Base-by-base conservation (phyloP, 2,888 invertebrate species). In the Lysandra bellargus region DNA sequence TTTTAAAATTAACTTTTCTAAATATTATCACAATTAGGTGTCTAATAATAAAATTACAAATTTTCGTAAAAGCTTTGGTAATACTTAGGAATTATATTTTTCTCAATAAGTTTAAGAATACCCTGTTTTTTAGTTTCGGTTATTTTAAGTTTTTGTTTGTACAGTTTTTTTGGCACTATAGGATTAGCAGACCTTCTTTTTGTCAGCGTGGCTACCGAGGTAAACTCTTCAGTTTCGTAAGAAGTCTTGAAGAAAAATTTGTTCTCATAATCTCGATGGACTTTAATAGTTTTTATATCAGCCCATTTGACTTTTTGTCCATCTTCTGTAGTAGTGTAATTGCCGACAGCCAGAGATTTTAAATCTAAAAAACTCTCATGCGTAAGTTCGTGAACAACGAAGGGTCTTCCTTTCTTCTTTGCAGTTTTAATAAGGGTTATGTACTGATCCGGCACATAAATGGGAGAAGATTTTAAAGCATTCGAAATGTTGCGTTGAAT, bases 81-180 rank as follows among this genome's bases (percentile, higher is more conserved):
- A 81, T 80, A 82, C 37, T 80, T 82, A 53, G 82, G 81, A 9
- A 82, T 80, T 40, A 81, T 75, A 80, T 81, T 80, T 33, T 81
- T 81, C 69, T 82, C 80, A 76, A 82, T 81, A 79, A 82, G 81
- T 75, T 81, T 82, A 78, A 81, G 80, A n/a, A 81, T 82, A 53
- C 81, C 82, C 78, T 81, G 75, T 23, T 49, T 75, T 44, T 75
- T 75, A 17, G 74, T 78, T 79, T 80, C 80, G 78, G 61, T 76
- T 61, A 82, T 37, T 80, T 78, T 79, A 79, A 81, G 80, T 81
- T 82, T 37, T 37, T 37, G 2, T 37, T 37, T 37, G 37, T 4
- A 23, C 23, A 23, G 23, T 23, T 23, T 23, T 23, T 23, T 23
- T 23, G 23, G 23, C 23, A 23, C 23, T 37, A 37, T 37, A 37